Percentiles rank a stretch among this genome's conserved stretches.
These are phyloP conservation scores for Latrodectus elegans DNA, from an alignment of 2,888 invertebrate genomes.

Conservation along the genomic window DNA sequence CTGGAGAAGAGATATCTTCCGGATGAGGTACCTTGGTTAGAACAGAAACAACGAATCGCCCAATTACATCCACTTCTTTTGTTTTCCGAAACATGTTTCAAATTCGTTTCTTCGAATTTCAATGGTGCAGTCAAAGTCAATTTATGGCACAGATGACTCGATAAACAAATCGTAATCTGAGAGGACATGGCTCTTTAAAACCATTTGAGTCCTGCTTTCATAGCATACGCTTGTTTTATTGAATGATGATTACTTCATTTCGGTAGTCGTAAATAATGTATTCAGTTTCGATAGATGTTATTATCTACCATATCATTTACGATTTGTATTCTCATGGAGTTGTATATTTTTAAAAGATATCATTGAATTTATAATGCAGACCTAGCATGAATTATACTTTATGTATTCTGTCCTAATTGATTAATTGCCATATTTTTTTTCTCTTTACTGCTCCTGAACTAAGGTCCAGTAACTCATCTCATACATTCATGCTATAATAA, in stretches of 20 bases:
- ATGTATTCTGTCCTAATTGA: too few relatives aligned
- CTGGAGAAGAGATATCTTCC: neutral
- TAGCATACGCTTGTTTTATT: neutral
- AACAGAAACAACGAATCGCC: neutral
- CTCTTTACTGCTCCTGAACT: too few relatives aligned
- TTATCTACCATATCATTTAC: too few relatives aligned
- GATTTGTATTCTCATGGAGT: too few relatives aligned
- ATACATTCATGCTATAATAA: too few relatives aligned
- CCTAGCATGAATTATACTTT: too few relatives aligned
- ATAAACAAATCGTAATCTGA: neutral
- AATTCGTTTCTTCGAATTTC: constrained; percentile 2
- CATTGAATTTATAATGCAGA: too few relatives aligned
- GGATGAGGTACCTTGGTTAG: neutral
- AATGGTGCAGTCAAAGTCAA: neutral
- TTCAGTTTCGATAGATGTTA: neutral
- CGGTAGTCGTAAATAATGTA: neutral
- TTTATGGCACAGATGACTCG: neutral
- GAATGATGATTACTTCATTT: constrained; percentile 3
- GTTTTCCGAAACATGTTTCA: constrained; percentile 8
- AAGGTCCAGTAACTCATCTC: too few relatives aligned
- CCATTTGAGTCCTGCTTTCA: too few relatives aligned
- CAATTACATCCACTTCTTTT: constrained; percentile 36
- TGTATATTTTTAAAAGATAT: too few relatives aligned
- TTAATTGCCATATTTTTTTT: too few relatives aligned
- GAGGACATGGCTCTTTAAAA: neutral